These are phyloP conservation scores for Myopa tessellatipennis DNA, from an alignment of 2,888 invertebrate genomes.

Conservation along the genomic window DNA sequence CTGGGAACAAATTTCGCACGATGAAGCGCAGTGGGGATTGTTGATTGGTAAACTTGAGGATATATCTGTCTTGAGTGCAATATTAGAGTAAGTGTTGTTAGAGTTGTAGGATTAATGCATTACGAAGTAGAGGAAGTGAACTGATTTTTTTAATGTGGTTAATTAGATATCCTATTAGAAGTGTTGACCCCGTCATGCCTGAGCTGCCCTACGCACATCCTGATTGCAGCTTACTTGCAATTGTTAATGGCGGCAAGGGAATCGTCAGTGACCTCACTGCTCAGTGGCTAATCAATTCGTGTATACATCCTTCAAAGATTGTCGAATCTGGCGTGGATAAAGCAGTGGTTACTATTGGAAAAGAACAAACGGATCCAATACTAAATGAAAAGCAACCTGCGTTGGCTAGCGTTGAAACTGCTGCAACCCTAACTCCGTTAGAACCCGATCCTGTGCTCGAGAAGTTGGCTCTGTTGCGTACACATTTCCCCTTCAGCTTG, in stretches of 20 bases:
- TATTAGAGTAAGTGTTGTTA: conserved; percentile 71
- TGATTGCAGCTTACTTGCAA: conserved; percentile 75
- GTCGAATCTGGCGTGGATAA: conserved; percentile 64
- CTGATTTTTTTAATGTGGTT: background rate
- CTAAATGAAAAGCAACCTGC: conserved; percentile 30
- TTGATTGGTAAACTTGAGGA: conserved; percentile 91
- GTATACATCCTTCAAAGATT: conserved; percentile 76
- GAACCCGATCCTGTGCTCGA: conserved; percentile 70
- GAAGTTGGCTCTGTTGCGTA: conserved; percentile 74
- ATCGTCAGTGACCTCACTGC: conserved; percentile 91
- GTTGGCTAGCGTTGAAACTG: conserved; percentile 40
- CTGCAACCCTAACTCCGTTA: conserved; percentile 12
- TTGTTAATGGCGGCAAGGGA: conserved; percentile 77
- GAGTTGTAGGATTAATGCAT: background rate
- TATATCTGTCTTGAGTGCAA: conserved; percentile 78
- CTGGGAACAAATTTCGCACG: conserved; percentile 88
- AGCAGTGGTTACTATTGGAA: conserved; percentile 49
- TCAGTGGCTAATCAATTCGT: conserved; percentile 84
- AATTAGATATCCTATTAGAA: conserved; percentile 56
- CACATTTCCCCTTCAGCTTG: conserved; percentile 88
- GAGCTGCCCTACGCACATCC: conserved; percentile 71
- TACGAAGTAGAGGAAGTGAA: background rate
- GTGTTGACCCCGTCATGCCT: conserved; percentile 67
- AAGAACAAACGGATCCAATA: conserved; percentile 37
- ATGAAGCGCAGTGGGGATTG: conserved; percentile 87